Conservation (phyloP, 2,888 invertebrate genomes). For the Drosophila borborema region DNA sequence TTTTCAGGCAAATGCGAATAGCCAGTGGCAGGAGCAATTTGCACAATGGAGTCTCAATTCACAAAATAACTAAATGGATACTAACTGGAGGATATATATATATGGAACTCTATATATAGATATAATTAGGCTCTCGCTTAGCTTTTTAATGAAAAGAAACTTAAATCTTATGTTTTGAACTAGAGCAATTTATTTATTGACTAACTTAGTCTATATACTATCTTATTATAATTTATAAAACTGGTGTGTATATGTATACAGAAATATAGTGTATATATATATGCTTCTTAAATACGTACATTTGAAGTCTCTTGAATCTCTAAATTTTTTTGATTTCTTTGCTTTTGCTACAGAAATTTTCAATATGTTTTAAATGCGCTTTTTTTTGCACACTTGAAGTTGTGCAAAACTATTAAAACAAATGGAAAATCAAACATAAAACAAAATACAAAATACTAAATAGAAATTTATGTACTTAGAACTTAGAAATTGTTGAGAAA, state of each 20-base stretch:
- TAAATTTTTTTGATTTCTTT: constrained; percentile 48
- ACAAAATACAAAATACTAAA: constrained; percentile 44
- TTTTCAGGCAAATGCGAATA: constrained; percentile 84
- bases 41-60: constrained; percentile 85
- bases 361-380: constrained; percentile 42
- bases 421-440: constrained; percentile 74
- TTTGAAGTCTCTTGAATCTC: constrained; percentile 47
- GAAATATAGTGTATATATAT: neutral
- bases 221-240: constrained; percentile 64
- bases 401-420: constrained; percentile 64
- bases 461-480: constrained; percentile 76
- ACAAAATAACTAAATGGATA: constrained; percentile 81
- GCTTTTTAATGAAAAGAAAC: constrained; percentile 68
- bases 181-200: constrained; percentile 81
- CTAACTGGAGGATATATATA: constrained; percentile 18
- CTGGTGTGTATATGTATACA: constrained; percentile 21
- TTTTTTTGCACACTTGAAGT: constrained; percentile 55
- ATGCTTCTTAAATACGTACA: constrained; percentile 49
- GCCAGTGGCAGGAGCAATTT: constrained; percentile 85
- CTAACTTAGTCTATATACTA: constrained; percentile 62
- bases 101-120: constrained; percentile 21
- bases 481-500: constrained; percentile 71
- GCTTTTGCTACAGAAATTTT: constrained; percentile 15
- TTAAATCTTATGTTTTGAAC: constrained; percentile 75
- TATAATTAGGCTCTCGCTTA: constrained; percentile 59